Evolutionary conservation across 2,888 invertebrate genomes (phyloP).

Genomic region (Minunthozetes semirufus): DNA sequence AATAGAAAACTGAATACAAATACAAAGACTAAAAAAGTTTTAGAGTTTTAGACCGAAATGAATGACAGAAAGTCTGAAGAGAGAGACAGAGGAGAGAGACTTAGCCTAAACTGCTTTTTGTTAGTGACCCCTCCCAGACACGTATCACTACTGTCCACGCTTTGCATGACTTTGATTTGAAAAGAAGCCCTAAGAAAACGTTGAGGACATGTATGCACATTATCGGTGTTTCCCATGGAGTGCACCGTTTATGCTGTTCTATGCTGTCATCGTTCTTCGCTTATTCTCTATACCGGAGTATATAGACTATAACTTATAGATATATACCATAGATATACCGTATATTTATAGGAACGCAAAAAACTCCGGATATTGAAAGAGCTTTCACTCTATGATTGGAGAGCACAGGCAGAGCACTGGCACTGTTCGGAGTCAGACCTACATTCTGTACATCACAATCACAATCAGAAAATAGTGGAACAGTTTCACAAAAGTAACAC

Average conservation of each 20-base stretch:
- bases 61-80: neutral
- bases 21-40: conserved; percentile 27
- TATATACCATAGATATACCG: neutral
- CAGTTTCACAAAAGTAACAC: conserved; percentile 15
- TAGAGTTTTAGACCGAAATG: conserved; percentile 4
- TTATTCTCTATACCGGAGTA: neutral
- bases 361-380: conserved; percentile 30
- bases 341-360: neutral
- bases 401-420: neutral
- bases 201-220: conserved; percentile 31
- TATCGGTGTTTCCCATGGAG: conserved; percentile 30
- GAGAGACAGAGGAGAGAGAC: conserved; percentile 16
- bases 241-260: conserved; percentile 27
- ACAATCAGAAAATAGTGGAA: neutral
- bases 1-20: conserved; percentile 23
- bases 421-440: conserved; percentile 14
- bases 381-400: neutral
- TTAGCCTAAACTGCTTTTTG: conserved; percentile 21
- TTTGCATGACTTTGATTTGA: conserved; percentile 32
- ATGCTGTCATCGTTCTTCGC: conserved; percentile 1
- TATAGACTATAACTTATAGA: conserved; percentile 18
- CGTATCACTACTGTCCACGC: conserved; percentile 31
- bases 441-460: neutral
- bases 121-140: conserved; percentile 24
- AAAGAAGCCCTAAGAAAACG: conserved; percentile 25